Conservation (phyloP, 2,113 vertebrate genomes). For the Ctenomys sociabilis region DNA sequence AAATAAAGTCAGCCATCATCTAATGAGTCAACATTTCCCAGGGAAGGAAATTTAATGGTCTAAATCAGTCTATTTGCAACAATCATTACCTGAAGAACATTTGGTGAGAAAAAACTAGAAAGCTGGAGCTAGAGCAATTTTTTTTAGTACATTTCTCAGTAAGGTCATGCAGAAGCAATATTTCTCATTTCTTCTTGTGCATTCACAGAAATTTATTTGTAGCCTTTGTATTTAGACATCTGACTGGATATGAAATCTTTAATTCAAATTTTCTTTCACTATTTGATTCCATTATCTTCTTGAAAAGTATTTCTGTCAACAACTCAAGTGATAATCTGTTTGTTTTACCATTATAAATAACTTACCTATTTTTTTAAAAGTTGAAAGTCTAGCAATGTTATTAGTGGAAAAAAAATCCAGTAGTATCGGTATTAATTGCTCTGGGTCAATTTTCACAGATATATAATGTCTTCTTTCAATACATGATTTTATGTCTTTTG, state of each 20-base stretch:
- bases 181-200: not conserved
- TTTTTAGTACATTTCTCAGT: not conserved
- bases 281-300: not conserved
- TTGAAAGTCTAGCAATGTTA: not conserved
- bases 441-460: not conserved
- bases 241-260: not conserved
- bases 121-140: not conserved
- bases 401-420: not conserved
- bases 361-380: not conserved
- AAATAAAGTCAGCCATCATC: not conserved
- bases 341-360: not conserved
- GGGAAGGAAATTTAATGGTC: not conserved
- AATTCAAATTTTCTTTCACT: not conserved
- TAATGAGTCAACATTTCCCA: not conserved
- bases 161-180: not conserved
- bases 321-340: not conserved
- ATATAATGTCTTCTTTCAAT: not conserved
- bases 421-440: not conserved
- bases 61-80: not conserved
- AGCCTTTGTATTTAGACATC: not conserved
- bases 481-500: not conserved
- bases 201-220: not conserved
- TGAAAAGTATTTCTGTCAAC: not conserved
- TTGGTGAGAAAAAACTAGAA: not conserved
- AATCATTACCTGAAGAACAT: not conserved